Conservation (phyloP, 2,113 vertebrate genomes). For the Tonatia bakeri region DNA sequence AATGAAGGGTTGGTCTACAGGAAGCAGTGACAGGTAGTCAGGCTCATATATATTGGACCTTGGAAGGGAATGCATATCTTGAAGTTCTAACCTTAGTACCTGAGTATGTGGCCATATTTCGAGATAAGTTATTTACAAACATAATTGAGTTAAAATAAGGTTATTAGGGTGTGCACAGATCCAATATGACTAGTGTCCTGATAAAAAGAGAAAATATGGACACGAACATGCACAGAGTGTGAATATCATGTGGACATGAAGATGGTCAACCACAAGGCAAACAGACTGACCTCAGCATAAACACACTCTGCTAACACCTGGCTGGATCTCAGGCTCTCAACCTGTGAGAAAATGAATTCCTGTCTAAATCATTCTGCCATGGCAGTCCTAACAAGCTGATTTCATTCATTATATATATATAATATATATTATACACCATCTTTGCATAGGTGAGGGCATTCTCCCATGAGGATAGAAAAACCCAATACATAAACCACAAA, state of each 20-base stretch:
- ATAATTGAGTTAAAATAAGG: background rate
- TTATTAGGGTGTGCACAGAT: background rate
- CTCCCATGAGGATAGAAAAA: background rate
- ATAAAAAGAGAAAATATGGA: background rate
- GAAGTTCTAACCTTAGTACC: background rate
- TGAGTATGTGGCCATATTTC: background rate
- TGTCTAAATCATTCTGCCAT: background rate
- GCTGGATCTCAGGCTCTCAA: background rate
- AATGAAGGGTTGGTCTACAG: background rate
- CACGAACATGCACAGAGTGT: background rate
- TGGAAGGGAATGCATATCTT: background rate
- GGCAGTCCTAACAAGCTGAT: background rate
- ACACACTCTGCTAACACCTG: fast-evolving
- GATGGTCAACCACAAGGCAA: background rate
- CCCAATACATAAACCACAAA: fast-evolving
- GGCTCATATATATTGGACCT: background rate
- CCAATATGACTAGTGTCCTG: background rate
- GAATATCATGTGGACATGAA: background rate
- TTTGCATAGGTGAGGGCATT: background rate
- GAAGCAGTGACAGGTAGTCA: background rate
- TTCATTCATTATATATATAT: too few relatives aligned
- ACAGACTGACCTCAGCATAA: background rate
- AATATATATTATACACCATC: too few relatives aligned
- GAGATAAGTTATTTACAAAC: background rate
- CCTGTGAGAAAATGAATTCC: background rate